Base-by-base conservation (phyloP, 2,797 vertebrate genomes). In the Cottoperca gobio region DNA sequence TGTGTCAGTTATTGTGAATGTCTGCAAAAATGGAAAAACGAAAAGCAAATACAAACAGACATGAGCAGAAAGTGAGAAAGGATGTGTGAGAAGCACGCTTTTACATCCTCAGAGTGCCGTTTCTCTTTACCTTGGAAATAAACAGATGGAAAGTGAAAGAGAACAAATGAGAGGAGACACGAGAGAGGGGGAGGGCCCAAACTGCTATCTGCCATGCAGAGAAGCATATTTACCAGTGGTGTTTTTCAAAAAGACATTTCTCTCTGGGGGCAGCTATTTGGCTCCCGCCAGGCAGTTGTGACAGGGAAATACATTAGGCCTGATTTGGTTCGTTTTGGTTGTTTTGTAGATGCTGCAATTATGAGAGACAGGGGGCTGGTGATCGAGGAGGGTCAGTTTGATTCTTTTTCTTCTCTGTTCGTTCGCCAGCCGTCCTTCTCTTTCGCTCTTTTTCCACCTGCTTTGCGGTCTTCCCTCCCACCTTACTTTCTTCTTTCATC, bases 191-290 rank as follows among this genome's bases (percentile, higher is more conserved):
- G 74, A 55, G 76, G 63, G 46, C 31, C 24, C 65, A 69, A 68
- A 67, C 76, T 82, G 84, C 83, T 88, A 81, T 92, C 89, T 90
- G 88, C 84, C 89, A 86, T 76, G 91, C 80, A 84, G 82, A 82
- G 79, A 82, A 76, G 83, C 70, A 73, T 83, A 87, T 91, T 91
- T 91, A 91, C 88, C 86, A 85, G 76, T 62, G 89, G 59, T 63
- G 77, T 83, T 91, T 91, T 86, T 88, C 69, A 91, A 90, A 91
- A 81, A 91, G 83, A 89, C 88, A 90, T 88, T 85, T 86, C 82
- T 76, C 73, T 81, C 73, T 81, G 73, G 78, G 76, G 90, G 86
- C 88, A 79, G 73, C 82, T 84, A 88, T 94, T 94, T 93, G 90
- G 87, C 91, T 93, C 89, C 91, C 61, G 81, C 84, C 81, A 83